phyloP scores from a whole-genome alignment of 1,140 invertebrate genomes.

The Cydia pomonella region DNA sequence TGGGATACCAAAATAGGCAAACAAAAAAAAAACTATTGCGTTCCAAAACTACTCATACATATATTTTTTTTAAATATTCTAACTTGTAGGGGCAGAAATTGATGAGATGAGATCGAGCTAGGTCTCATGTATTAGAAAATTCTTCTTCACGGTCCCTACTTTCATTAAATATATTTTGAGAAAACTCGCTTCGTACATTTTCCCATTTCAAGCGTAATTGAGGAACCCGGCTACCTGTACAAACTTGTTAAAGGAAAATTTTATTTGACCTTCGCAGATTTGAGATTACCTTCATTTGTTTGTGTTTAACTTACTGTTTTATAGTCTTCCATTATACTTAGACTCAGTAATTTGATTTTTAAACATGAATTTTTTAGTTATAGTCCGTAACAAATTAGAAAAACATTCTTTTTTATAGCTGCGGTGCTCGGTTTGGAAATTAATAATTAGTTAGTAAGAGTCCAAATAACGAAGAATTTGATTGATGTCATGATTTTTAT shows the following conservation, averaged over 20 bases:
- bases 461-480: too few species aligned
- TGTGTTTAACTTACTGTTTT: constrained; percentile 12
- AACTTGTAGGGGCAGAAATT: background rate
- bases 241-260: constrained; percentile 2
- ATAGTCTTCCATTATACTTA: background rate
- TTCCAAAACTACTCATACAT: too few species aligned
- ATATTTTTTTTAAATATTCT: background rate
- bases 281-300: background rate
- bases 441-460: too few species aligned
- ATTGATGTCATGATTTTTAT: too few species aligned
- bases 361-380: background rate
- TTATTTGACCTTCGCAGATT: background rate
- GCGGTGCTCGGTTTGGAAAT: too few species aligned
- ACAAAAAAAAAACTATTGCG: too few species aligned
- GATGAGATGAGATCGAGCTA: too few species aligned
- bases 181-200: background rate
- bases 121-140: constrained; percentile 1
- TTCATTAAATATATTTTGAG: background rate
- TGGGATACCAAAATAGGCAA: too few species aligned
- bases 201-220: constrained; percentile 10
- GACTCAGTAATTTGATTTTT: background rate
- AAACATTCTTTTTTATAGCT: background rate
- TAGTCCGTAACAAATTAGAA: background rate
- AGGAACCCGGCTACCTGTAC: background rate
- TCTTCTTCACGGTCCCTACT: background rate